Conservation (phyloP, 2,113 vertebrate species). For the Pongo abelii region DNA sequence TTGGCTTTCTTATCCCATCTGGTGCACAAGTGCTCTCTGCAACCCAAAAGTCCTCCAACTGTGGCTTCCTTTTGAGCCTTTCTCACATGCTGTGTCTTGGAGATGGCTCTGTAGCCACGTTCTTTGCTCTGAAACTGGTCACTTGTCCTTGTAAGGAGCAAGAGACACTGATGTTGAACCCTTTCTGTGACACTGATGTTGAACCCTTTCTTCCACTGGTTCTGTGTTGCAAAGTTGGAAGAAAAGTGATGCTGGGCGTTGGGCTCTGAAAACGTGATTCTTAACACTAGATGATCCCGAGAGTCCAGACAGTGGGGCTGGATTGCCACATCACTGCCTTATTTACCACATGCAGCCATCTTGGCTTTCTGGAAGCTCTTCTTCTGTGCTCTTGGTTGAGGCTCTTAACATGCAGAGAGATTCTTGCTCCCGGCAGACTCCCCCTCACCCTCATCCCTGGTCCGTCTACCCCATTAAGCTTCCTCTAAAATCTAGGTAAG, state of each 20-base stretch:
- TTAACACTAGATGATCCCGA: background rate
- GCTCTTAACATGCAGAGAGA: background rate
- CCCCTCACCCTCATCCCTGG: background rate
- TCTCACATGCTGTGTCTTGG: accelerated
- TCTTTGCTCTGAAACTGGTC: background rate
- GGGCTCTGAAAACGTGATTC: background rate
- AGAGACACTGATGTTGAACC: accelerated
- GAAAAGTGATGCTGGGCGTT: background rate
- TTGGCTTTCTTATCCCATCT: background rate
- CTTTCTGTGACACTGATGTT: accelerated
- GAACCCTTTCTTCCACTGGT: background rate
- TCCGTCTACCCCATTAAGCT: background rate
- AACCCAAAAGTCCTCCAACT: accelerated
- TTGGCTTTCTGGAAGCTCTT: background rate
- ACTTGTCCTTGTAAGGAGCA: background rate
- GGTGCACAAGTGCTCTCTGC: background rate
- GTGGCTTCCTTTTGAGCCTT: background rate
- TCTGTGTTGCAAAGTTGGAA: background rate
- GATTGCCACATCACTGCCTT: accelerated
- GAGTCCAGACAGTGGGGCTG: accelerated
- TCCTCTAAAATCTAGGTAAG: background rate
- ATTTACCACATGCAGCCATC: accelerated
- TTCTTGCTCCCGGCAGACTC: background rate
- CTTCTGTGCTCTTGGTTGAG: background rate
- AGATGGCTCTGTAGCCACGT: accelerated